A percentile compares a stretch with the other conserved stretches of the same genome.
These are phyloP conservation scores for Perithous albicinctus DNA, from an alignment of 2,888 invertebrate species.

Conservation along the genomic window DNA sequence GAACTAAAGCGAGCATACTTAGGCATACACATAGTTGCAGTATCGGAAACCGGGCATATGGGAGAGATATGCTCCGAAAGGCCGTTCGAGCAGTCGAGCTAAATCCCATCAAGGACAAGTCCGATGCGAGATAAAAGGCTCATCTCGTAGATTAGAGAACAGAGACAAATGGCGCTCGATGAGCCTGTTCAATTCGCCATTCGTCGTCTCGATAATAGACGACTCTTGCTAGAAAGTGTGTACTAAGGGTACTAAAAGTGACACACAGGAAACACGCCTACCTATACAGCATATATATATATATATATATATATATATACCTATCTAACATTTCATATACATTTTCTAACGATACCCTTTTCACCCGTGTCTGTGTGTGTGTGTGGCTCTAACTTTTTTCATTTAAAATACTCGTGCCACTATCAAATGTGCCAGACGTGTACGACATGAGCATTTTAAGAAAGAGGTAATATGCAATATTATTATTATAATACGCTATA, in stretches of 20 bases:
- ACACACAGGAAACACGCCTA: conserved; percentile 44
- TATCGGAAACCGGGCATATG: conserved; percentile 20
- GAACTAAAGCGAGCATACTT: background rate
- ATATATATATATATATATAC: too few relatives aligned
- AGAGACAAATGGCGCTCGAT: conserved; percentile 56
- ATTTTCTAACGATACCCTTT: conserved; percentile 3
- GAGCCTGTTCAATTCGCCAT: conserved; percentile 54
- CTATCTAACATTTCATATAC: background rate
- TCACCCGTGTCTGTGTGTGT: too few relatives aligned
- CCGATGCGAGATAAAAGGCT: conserved; percentile 40
- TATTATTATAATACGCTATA: too few relatives aligned
- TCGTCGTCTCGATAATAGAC: conserved; percentile 45
- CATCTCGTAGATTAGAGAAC: background rate
- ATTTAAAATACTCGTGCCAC: conserved; percentile 28
- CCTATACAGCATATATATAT: conserved; percentile 46
- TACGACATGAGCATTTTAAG: conserved; percentile 80
- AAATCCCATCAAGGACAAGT: conserved; percentile 23
- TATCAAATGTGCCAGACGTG: conserved; percentile 51
- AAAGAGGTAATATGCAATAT: too few relatives aligned
- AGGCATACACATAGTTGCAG: background rate
- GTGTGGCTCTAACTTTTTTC: conserved; percentile 18
- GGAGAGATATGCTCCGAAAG: conserved; percentile 47
- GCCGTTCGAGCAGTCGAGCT: conserved; percentile 15
- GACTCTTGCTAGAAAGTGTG: conserved; percentile 36
- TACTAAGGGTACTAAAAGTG: too few relatives aligned